Conservation (phyloP, 2,888 invertebrate genomes). For the Chloroclystis v-ata region DNA sequence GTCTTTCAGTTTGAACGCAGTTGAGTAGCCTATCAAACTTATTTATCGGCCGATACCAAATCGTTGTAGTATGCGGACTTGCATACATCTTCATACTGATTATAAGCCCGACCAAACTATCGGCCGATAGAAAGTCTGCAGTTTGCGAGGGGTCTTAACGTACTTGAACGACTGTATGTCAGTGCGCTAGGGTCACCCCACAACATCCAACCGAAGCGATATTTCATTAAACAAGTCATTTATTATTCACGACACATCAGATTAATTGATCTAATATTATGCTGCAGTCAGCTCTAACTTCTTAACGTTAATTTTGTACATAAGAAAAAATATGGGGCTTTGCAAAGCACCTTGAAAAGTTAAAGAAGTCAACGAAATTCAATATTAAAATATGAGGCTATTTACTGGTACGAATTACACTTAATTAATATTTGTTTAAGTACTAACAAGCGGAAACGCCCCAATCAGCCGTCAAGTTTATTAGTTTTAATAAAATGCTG, state of each 20-base stretch:
- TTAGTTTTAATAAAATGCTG: constrained; percentile 28
- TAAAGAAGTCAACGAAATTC: no score
- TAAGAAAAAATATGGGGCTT: not conserved
- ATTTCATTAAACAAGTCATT: constrained; percentile 42
- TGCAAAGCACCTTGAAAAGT: not conserved
- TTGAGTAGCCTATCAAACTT: no score
- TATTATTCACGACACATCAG: constrained; percentile 30
- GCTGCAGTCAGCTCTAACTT: constrained; percentile 15
- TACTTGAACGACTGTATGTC: not conserved
- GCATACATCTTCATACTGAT: no score
- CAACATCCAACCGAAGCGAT: constrained; percentile 29
- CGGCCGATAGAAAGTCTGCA: no score
- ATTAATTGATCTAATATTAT: constrained; percentile 26
- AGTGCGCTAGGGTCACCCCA: constrained; percentile 4
- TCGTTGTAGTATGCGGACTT: no score
- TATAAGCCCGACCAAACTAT: no score
- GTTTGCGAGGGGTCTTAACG: no score
- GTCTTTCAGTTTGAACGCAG: no score
- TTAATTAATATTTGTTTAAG: not conserved
- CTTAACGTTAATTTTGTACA: constrained; percentile 3
- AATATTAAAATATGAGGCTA: not conserved
- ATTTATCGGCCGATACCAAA: no score
- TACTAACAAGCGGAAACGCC: constrained; percentile 7
- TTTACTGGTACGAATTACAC: no score
- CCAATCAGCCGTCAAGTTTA: constrained; percentile 14